Base-by-base conservation (phyloP, 2,888 invertebrate genomes). In the Eutolmus rufibarbis region DNA sequence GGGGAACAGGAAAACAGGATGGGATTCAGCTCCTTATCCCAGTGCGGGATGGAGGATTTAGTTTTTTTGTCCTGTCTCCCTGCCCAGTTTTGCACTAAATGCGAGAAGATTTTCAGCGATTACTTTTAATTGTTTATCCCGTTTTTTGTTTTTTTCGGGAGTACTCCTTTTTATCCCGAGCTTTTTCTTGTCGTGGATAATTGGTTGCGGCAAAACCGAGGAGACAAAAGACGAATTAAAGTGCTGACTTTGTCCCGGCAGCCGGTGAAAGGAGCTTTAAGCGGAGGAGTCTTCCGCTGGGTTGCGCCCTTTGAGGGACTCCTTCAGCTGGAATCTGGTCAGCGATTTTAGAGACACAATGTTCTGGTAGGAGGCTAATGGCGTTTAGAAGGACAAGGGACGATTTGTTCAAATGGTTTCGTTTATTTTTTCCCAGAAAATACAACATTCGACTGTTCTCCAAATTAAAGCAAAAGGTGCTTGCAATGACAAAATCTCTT, bases 81-180 rank as follows among this genome's bases (percentile, higher is more conserved):
- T 43, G 74, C 40, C 74, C 66, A 34, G 74, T 74, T 74, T 31
- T 74, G 51, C 43, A 74, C 46, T 85, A 51, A 74, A 46, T 74
- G 23, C 23, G 51, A 85, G n/a, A n/a, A 74, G 74, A 85, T 74
- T 85, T 31, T 23, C 46, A 31, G 85, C 85, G 85, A 84, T 84
- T 84, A 84, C 46, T 85, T 85, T 85, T 85, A 85, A 85, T 85
- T 85, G 85, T 85, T 85, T 85, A 82, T 37, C 57, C 57, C 16
- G 37, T 66, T 82, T 66, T 51, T 56, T 19, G 1, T 31, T n/a
- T 12, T 12, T 12, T 7, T 9, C 16, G 14, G 78, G 43, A 12
- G 28, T 23, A 66, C 66, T 66, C 66, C 66, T 66, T 66, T 66
- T 66, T 34, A 34, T 46, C 66, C 23, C 28, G 28, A 66, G 66